A percentile compares a stretch with the other conserved stretches of the same genome.
Evolutionary conservation across 1,140 invertebrate species (phyloP).

Genomic region (Samia ricini): DNA sequence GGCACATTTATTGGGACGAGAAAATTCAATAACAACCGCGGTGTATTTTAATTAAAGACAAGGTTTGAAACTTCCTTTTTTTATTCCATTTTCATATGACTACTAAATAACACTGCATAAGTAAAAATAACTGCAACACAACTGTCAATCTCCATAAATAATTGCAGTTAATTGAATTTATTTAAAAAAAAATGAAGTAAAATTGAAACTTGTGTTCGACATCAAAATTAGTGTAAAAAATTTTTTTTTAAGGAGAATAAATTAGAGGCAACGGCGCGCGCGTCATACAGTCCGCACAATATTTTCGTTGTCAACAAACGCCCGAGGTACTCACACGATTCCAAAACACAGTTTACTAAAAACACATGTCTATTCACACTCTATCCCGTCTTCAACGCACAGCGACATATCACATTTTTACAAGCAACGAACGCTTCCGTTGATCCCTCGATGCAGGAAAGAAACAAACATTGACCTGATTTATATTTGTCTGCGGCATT

Average conservation of each 20-base stretch:
- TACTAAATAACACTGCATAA: no score
- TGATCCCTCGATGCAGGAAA: slow-evolving; percentile 72
- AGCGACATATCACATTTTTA: slow-evolving; percentile 64
- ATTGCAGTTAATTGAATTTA: no score
- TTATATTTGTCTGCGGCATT: slow-evolving; percentile 56
- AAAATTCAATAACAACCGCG: not conserved
- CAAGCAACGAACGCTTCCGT: slow-evolving; percentile 53
- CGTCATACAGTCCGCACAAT: slow-evolving; percentile 3
- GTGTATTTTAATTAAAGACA: no score
- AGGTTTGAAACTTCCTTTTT: no score
- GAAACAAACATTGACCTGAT: slow-evolving; percentile 38
- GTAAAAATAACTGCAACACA: no score
- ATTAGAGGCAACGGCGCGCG: not conserved
- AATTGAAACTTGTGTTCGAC: no score
- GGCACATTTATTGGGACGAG: slow-evolving; percentile 42
- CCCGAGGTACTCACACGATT: slow-evolving; percentile 38
- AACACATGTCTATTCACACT: slow-evolving; percentile 34
- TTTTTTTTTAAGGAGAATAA: not conserved
- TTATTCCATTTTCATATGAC: no score
- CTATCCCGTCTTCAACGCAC: slow-evolving; percentile 41
- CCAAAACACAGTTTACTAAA: not conserved
- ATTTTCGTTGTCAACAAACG: slow-evolving; percentile 61
- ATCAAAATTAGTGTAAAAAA: no score
- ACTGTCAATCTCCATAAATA: no score
- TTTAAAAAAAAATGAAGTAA: no score